Evolutionary conservation across 2,797 vertebrate species (phyloP), one percentile per base, ranked within the genome.

Genomic region (Distichodus sexfasciatus): DNA sequence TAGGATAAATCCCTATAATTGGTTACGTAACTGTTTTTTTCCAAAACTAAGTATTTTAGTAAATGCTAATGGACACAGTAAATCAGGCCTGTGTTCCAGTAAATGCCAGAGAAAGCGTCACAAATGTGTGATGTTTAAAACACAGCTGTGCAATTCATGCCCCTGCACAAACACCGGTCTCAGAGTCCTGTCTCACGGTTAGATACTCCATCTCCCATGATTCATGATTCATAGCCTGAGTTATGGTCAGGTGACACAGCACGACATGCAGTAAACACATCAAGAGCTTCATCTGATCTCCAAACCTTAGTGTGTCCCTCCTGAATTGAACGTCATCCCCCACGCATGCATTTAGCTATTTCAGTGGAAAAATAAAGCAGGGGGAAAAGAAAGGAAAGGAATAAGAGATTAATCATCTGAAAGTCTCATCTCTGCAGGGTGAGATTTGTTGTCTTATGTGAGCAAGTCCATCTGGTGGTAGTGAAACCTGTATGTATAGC

Each of bases 261-360:
- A 86, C 81, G 82, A 72, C 88, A 89, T 88, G 88, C 87, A 85
- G 74, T 74, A 64, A 80, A 54, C 43, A 72, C 54, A 75, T 71
- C 23, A 51, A 12, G 28, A 69, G 36, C 14, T 26, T 62, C 71
- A 82, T 54, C 65, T 69, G 76, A 66, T 81, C 65, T 72, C 80
- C 86, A 84, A 88, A 90, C 87, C 81, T 85, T 80, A 33, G 73
- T 79, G 63, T 63, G 81, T 83, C 75, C 84, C 85, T 82, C 79
- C 79, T 87, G 84, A 74, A 59, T 78, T 78, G 79, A 84, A 79
- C 71, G 81, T 81, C 70, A 80, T 38, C 80, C 85, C n/a, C 84
- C 83, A 75, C 74, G 72, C 41, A 65, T 51, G 51, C 65, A 51
- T 61, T 61, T 46, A 69, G 50, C 65, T 78, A 75, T 35, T 66